These are phyloP conservation scores for Conger conger DNA, from an alignment of 2,113 vertebrate species.

Conservation along the genomic window DNA sequence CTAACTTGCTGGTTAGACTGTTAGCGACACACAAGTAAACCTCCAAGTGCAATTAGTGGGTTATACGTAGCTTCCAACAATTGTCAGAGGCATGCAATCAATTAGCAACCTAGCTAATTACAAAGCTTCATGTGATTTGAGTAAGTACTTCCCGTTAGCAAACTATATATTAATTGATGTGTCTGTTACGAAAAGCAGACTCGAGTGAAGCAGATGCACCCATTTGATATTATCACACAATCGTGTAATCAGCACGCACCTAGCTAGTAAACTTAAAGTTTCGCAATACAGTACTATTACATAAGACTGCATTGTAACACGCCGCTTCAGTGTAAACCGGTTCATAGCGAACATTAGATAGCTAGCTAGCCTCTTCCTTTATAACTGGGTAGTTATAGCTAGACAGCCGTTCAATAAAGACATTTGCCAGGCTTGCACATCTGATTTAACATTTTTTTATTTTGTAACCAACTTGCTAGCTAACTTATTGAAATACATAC, in stretches of 20 bases:
- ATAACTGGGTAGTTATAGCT: not conserved
- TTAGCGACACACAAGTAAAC: not conserved
- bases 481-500: slow-evolving; percentile 12
- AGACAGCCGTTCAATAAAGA: not conserved
- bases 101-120: not conserved
- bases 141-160: slow-evolving; percentile 15
- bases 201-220: not conserved
- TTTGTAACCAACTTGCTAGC: not conserved
- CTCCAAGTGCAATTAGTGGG: not conserved
- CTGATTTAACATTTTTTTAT: not conserved
- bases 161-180: slow-evolving; percentile 16
- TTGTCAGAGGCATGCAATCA: not conserved
- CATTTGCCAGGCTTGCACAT: not conserved
- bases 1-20: not conserved
- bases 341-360: not conserved
- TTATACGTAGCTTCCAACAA: not conserved
- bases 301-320: slow-evolving; percentile 58
- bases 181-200: not conserved
- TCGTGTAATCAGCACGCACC: not conserved
- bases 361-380: not conserved
- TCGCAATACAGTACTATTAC: slow-evolving; percentile 62
- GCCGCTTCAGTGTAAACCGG: slow-evolving; percentile 37
- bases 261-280: slow-evolving; percentile 52
- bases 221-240: not conserved
- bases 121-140: not conserved